Evolutionary conservation across 2,797 vertebrate genomes (phyloP).

Genomic region (Propithecus deckenii): DNA sequence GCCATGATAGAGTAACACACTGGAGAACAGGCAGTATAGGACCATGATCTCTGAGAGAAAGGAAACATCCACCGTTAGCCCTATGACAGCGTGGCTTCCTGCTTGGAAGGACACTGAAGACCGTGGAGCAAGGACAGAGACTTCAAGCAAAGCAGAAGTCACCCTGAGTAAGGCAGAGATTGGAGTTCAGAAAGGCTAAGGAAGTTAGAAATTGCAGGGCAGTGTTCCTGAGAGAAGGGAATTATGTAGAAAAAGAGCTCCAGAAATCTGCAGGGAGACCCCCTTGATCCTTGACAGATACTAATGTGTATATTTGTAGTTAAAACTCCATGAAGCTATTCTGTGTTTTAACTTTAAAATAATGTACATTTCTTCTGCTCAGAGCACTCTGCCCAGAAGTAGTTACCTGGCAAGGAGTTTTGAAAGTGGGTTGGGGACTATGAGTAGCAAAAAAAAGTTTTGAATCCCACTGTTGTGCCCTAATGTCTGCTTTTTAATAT

Average conservation of each 20-base stretch:
- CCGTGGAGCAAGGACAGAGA: not conserved
- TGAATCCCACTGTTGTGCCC: not conserved
- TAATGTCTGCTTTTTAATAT: not conserved
- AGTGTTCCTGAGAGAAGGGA: not conserved
- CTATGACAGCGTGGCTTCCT: not conserved
- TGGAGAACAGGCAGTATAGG: no score
- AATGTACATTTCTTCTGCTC: not conserved
- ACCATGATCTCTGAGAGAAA: not conserved
- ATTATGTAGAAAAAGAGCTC: not conserved
- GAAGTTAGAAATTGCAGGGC: not conserved
- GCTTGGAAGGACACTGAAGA: not conserved
- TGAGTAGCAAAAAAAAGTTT: not conserved
- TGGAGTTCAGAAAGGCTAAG: not conserved
- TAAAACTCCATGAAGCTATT: not conserved
- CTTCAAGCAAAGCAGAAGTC: not conserved
- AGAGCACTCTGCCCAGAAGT: not conserved
- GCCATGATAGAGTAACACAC: not conserved
- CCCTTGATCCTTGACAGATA: not conserved
- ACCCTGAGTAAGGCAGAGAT: not conserved
- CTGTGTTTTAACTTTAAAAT: not conserved
- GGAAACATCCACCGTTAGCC: not conserved
- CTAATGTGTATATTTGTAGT: not conserved
- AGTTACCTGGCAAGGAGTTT: not conserved
- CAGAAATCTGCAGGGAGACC: not conserved
- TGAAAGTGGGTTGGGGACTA: not conserved